A percentile compares a stretch with the other conserved stretches of the same genome.
These are phyloP conservation scores for Heliconius ismenius DNA, from an alignment of 2,888 invertebrate species.

Conservation along the genomic window DNA sequence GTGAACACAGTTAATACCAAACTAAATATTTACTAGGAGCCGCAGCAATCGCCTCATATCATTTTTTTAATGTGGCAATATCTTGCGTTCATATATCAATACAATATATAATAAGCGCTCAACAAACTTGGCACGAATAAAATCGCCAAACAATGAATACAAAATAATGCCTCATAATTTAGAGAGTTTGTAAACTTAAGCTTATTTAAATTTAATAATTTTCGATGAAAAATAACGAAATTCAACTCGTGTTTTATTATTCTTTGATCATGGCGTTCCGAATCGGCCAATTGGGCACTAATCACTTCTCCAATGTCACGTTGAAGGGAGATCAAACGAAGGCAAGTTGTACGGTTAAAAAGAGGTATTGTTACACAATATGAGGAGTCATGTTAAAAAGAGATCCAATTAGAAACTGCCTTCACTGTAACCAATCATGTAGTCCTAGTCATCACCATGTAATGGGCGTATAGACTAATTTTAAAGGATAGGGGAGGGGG, in stretches of 20 bases:
- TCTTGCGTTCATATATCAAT: constrained; percentile 32
- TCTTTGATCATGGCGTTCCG: too few relatives aligned
- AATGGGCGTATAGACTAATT: too few relatives aligned
- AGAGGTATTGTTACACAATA: not conserved
- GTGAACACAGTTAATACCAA: constrained; percentile 5
- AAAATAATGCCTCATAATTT: constrained; percentile 42
- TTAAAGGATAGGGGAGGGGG: too few relatives aligned
- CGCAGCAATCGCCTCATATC: constrained; percentile 20
- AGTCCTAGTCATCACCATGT: too few relatives aligned
- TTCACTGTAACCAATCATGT: too few relatives aligned
- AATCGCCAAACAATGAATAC: constrained; percentile 34
- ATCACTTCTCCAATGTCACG: not conserved
- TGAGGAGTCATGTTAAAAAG: not conserved
- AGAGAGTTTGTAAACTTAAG: constrained; percentile 44
- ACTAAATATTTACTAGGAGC: constrained; percentile 35
- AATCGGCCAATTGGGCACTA: not conserved
- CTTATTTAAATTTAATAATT: constrained; percentile 32
- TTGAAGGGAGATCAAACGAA: not conserved
- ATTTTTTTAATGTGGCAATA: constrained; percentile 40
- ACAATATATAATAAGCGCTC: constrained; percentile 33
- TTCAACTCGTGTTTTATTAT: too few relatives aligned
- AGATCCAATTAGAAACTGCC: not conserved
- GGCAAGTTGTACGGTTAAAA: not conserved
- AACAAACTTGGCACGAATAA: constrained; percentile 40
- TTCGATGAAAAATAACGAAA: constrained; percentile 25